Percentiles rank a stretch among this genome's conserved stretches.
phyloP scores from a whole-genome alignment of 2,797 vertebrate species.

The Sparus aurata region DNA sequence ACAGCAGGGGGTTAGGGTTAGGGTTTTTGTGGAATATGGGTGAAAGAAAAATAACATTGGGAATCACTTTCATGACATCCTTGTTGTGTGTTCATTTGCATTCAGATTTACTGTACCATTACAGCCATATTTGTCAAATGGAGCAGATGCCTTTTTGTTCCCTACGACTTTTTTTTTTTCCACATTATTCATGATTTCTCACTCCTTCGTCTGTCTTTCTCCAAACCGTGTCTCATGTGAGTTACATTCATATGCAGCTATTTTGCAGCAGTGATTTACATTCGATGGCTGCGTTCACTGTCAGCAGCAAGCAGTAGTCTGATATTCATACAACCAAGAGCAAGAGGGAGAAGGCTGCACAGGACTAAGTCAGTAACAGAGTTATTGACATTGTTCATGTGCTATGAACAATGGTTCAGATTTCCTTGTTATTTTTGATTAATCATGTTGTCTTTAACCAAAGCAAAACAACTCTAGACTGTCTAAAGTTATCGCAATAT shows the following conservation, averaged over 20 bases:
- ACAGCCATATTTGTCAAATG: slow-evolving; percentile 21
- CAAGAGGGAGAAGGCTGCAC: not conserved
- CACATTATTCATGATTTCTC: not conserved
- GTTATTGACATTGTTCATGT: not conserved
- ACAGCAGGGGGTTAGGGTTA: too few species aligned
- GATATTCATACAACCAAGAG: not conserved
- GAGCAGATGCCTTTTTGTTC: slow-evolving; percentile 22
- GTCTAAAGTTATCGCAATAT: not conserved
- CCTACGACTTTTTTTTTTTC: slow-evolving; percentile 1
- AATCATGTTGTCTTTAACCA: not conserved
- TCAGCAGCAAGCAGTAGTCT: not conserved
- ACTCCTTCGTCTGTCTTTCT: slow-evolving; percentile 3
- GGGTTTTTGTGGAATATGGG: too few species aligned
- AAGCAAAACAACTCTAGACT: not conserved
- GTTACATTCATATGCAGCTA: slow-evolving; percentile 23
- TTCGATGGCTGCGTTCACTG: not conserved
- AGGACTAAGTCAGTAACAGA: not conserved
- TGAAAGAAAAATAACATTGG: too few species aligned
- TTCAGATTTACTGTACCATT: slow-evolving; percentile 51
- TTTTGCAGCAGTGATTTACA: slow-evolving; percentile 40
- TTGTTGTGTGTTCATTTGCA: slow-evolving; percentile 37
- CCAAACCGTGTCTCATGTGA: slow-evolving; percentile 27
- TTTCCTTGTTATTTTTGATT: not conserved
- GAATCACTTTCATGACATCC: too few species aligned
- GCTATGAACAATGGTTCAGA: not conserved